Evolutionary conservation across 2,113 vertebrate genomes (phyloP), one percentile per base, ranked within the genome.

Genomic region (Hydropotes inermis): DNA sequence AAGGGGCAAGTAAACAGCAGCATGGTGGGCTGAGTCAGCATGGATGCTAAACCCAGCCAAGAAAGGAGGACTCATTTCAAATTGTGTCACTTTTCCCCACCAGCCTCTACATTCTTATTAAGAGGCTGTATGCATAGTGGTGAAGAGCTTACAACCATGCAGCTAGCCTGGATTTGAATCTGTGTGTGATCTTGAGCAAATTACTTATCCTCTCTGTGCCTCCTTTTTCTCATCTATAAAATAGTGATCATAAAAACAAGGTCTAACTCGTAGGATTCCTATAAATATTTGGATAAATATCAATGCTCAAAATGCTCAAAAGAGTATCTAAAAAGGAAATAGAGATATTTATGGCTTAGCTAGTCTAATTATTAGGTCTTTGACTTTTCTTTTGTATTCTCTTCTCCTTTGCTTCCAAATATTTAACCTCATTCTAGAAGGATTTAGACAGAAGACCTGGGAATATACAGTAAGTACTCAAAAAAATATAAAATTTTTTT

Each of bases 191-290:
- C 23, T 11, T 83, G 19, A 23, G 57, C 39, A 85, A 61, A 79
- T 83, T 50, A 61, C 33, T 86, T 43, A 39, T 33, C 67, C 28
- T 87, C 33, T 84, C 82, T 36, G 1, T 64, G 55, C 28, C 84
- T 85, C 89, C 30, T 11, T 52, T 64, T 94, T 87, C 83, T 96
- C 28, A n/a, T 64, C 89, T 94, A 25, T 43, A 95, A 90, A 50
- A 64, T 16, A 92, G 14, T 1, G 15, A 85, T 76, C 12, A 16
- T 74, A 76, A 86, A 89, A 87, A 85, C 30, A 55, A 60, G 50
- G 28, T 78, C 60, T 79, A 86, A 85, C n/a, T 81, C 47, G 58
- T 2, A 55, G 36, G n/a, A 55, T 87, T 97, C 79, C 89, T 85
- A 11, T 50, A 50, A 86, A 95, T 67, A 97, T 52, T 9, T 21